Evolutionary conservation across 2,888 invertebrate species (phyloP).

Genomic region (Polietes domitor): DNA sequence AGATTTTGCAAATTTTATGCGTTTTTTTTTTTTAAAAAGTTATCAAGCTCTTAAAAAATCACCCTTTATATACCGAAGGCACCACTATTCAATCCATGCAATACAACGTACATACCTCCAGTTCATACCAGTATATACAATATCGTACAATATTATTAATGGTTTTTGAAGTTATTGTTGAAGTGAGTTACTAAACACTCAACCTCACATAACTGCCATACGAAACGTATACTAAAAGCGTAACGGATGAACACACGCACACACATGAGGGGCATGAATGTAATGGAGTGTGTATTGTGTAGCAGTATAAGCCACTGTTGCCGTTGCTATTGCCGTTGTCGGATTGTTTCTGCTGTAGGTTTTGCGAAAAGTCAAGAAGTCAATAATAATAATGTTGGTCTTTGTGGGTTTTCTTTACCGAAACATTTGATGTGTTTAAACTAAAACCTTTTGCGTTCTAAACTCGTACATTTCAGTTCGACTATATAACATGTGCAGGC

Average conservation of each 20-base stretch:
- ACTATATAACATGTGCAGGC: not conserved
- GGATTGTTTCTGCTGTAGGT: conserved; percentile 40
- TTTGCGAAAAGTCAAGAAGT: conserved; percentile 63
- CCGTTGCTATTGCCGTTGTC: not conserved
- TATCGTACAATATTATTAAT: conserved; percentile 58
- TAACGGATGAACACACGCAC: not conserved
- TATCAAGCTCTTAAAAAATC: too few relatives aligned
- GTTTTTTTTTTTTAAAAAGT: too few relatives aligned
- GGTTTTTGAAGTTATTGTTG: conserved; percentile 60
- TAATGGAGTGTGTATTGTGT: not conserved
- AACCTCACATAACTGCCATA: conserved; percentile 4
- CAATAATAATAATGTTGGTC: conserved; percentile 66
- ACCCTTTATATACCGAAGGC: too few relatives aligned
- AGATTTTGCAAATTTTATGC: too few relatives aligned
- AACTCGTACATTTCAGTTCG: not conserved
- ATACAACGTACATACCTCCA: not conserved
- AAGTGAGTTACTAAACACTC: conserved; percentile 56
- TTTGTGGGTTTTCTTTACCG: conserved; percentile 43
- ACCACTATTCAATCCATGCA: not conserved
- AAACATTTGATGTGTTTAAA: conserved; percentile 58
- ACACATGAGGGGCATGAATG: not conserved
- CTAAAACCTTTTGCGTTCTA: conserved; percentile 45
- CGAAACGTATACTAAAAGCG: too few relatives aligned
- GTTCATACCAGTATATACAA: not conserved
- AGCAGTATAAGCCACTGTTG: not conserved